phyloP scores from a whole-genome alignment of 2,113 vertebrate genomes.

The Pseudorhombus dupliciocellatus region DNA sequence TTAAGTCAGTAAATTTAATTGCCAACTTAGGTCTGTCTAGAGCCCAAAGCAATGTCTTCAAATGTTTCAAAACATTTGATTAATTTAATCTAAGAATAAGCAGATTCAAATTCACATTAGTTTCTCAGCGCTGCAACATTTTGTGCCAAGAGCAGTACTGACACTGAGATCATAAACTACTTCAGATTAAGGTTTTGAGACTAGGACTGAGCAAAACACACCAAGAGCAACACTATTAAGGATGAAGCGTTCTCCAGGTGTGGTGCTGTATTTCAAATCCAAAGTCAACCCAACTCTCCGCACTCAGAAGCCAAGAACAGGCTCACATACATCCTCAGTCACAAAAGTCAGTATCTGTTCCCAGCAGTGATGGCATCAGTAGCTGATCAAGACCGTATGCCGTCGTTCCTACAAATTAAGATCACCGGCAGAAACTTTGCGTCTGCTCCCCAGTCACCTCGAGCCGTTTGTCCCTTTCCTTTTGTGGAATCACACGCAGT shows the following conservation, averaged over 20 bases:
- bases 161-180: too few relatives aligned
- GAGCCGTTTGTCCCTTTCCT: conserved; percentile 15
- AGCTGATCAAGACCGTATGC: conserved; percentile 31
- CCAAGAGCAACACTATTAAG: too few relatives aligned
- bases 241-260: neutral
- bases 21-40: neutral
- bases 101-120: too few relatives aligned
- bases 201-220: too few relatives aligned
- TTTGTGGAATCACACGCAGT: conserved; percentile 23
- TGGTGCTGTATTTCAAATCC: too few relatives aligned
- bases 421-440: conserved; percentile 34
- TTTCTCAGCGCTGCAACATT: too few relatives aligned
- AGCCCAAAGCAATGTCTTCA: neutral
- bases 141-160: too few relatives aligned
- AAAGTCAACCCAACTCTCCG: neutral
- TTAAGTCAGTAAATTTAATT: neutral
- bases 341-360: conserved; percentile 43
- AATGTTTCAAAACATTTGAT: neutral
- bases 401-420: conserved; percentile 43
- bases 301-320: neutral
- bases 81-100: too few relatives aligned
- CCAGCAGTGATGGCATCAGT: conserved; percentile 55
- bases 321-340: conserved; percentile 2
- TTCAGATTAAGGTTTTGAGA: too few relatives aligned
- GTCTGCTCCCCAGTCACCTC: conserved; percentile 21